phyloP scores from a whole-genome alignment of 2,797 vertebrate genomes.

The Gobionotothen gibberifrons region DNA sequence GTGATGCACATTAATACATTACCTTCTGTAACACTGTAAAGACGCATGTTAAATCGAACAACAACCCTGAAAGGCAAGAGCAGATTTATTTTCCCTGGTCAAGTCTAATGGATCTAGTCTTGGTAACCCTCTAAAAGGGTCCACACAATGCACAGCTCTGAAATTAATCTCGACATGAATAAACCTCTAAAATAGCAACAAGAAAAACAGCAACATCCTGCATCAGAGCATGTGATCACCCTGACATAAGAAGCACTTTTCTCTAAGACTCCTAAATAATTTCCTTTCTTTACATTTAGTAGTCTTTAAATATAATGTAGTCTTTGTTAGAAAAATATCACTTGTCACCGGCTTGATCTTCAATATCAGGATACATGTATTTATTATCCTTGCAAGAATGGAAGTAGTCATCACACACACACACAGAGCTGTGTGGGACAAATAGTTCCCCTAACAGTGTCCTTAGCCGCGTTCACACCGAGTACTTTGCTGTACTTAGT shows the following conservation, averaged over 20 bases:
- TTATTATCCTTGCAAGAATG: no score
- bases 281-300: slow-evolving; percentile 1
- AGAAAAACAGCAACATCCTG: slow-evolving; percentile 2
- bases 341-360: no score
- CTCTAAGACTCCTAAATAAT: slow-evolving; percentile 15
- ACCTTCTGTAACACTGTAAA: neutral
- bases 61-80: neutral
- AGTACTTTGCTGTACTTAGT: no score
- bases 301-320: slow-evolving; percentile 16
- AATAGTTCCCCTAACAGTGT: no score
- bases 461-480: no score
- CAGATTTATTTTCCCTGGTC: neutral
- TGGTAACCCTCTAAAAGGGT: neutral
- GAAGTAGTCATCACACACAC: no score
- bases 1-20: no score
- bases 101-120: neutral
- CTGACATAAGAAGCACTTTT: neutral
- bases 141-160: neutral
- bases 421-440: no score
- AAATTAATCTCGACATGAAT: slow-evolving; percentile 12
- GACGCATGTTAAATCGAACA: neutral
- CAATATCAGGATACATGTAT: no score
- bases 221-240: neutral
- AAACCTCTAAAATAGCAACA: neutral
- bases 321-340: neutral